phyloP scores from a whole-genome alignment of 1,140 invertebrate species.

The Cydia pomonella region DNA sequence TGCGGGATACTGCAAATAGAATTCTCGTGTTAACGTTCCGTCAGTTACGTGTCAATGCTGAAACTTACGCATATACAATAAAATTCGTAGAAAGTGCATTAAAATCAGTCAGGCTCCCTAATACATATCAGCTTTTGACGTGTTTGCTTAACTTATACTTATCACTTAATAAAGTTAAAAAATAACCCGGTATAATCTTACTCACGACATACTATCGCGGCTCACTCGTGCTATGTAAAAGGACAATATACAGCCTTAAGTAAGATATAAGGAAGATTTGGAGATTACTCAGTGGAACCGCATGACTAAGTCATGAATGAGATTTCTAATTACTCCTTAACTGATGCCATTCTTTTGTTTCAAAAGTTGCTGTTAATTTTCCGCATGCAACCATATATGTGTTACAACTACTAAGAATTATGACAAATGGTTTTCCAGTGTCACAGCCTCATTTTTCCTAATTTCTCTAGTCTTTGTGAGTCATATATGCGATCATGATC shows the following conservation, averaged over 20 bases:
- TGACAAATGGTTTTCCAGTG: not conserved
- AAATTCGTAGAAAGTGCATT: no score
- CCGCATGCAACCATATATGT: conserved; percentile 17
- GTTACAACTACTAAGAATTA: conserved; percentile 17
- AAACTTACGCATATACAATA: no score
- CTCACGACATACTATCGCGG: no score
- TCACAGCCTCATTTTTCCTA: not conserved
- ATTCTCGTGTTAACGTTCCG: no score
- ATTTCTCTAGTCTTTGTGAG: conserved; percentile 16
- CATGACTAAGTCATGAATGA: conserved; percentile 17
- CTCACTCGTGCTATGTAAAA: not conserved
- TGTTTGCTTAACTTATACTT: no score
- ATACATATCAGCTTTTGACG: no score
- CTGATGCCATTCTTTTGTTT: conserved; percentile 15
- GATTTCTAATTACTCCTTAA: conserved; percentile 25
- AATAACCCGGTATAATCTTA: no score
- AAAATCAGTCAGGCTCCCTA: no score
- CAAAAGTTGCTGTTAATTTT: conserved; percentile 15
- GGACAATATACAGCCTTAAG: not conserved
- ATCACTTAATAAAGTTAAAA: no score
- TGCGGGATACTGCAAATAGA: no score
- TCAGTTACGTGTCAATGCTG: no score
- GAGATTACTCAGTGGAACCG: conserved; percentile 12
- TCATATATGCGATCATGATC: not conserved
- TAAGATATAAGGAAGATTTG: conserved; percentile 12